Evolutionary conservation across 37 sponge, comb jelly and placozoan genomes (phyloP).

Genomic region (Trichoplax adhaerens): DNA sequence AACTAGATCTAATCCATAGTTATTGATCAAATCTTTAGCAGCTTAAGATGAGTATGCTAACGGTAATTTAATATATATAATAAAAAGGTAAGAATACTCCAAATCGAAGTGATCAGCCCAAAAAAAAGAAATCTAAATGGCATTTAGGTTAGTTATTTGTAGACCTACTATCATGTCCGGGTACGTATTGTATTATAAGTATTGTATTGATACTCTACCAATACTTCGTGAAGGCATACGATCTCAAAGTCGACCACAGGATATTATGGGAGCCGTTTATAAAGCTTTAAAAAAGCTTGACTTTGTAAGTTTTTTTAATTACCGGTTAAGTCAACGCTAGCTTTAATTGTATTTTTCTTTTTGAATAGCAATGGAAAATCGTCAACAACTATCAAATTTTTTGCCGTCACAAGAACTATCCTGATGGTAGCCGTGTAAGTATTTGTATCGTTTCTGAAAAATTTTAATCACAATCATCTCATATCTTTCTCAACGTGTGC

Average conservation of each 20-base stretch:
- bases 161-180: conserved; percentile 19
- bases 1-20: too few species aligned
- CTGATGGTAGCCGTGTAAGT: not conserved
- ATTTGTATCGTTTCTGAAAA: not conserved
- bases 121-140: conserved; percentile 57
- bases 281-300: conserved; percentile 47
- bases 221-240: conserved; percentile 1
- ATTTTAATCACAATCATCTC: not conserved
- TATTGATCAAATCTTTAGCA: too few species aligned
- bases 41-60: too few species aligned
- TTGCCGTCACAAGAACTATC: conserved; percentile 16
- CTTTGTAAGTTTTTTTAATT: conserved; percentile 25
- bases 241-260: conserved; percentile 61
- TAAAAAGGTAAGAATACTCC: not conserved
- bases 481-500: not conserved
- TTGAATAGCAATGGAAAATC: conserved; percentile 54
- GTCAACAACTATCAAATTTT: conserved; percentile 42
- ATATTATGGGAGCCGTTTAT: conserved; percentile 78
- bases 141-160: conserved; percentile 35
- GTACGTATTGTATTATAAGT: not conserved
- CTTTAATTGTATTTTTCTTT: not conserved
- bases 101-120: not conserved
- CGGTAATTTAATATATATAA: too few species aligned
- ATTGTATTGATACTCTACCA: too few species aligned
- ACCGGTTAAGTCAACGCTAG: not conserved